These are phyloP conservation scores for Leptinotarsa peninsularis DNA, from an alignment of 2,888 invertebrate genomes.

Conservation along the genomic window DNA sequence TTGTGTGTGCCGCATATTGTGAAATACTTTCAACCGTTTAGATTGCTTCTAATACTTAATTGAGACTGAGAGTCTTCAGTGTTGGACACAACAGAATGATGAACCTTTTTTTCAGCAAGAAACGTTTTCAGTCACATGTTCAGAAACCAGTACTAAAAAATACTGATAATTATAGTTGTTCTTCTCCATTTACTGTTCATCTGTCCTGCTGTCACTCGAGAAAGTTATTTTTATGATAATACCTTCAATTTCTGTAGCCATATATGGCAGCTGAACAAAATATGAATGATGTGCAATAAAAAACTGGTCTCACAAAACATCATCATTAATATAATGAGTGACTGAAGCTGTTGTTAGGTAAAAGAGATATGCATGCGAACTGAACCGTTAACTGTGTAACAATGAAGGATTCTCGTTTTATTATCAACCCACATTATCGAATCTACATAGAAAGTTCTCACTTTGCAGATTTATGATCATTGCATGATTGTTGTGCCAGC, in stretches of 20 bases:
- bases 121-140: no score
- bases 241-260: neutral
- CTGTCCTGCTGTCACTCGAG: no score
- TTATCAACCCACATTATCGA: slow-evolving; percentile 3
- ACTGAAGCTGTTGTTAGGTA: neutral
- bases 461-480: neutral
- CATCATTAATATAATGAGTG: neutral
- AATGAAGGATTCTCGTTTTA: neutral
- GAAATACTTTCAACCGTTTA: no score
- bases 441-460: slow-evolving; percentile 8
- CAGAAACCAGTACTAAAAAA: no score
- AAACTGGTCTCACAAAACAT: neutral
- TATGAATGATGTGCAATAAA: slow-evolving; percentile 2
- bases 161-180: no score
- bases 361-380: neutral
- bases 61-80: no score
- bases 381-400: neutral
- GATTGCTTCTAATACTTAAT: no score
- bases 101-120: no score
- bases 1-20: no score
- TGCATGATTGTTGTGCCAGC: neutral
- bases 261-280: neutral
- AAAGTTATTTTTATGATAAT: no score
- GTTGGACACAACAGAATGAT: no score
- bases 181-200: no score